Evolutionary conservation across 1,140 invertebrate species (phyloP), one percentile per base, ranked within the genome.

Genomic region (Galleria mellonella): DNA sequence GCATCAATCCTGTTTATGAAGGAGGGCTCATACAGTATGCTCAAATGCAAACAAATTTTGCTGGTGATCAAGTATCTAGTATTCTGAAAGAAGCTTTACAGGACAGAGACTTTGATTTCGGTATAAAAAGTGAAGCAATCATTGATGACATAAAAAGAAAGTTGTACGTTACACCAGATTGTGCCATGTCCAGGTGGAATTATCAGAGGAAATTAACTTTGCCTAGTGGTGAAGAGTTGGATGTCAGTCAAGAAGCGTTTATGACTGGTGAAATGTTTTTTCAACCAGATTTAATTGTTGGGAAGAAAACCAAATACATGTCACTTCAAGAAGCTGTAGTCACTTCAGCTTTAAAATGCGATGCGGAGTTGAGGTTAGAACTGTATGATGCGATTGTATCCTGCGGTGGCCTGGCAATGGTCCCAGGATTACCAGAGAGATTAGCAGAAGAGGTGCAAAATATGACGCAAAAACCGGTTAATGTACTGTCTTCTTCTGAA

Each of bases 1-100:
- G 72, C 28, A 61, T 83, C 11, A 51, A 43, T 85, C 70, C 92
- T 87, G 55, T 76, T 0, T 81, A 65, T 31, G 72, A 78, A 49
- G 78, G 76, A 2, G 65, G 72, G 4, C 33, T 66, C 4, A 50
- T 79, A 9, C 14, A 17, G 35, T 37, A 72, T 39, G 78, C 78
- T 8, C 62, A 70, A 5, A 72, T 72, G 32, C 31, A 55, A 17
- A 77, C 78, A 0, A 56, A 63, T 1, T 39, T 69, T 11, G 66
- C 68, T 9, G 72, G 66, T 2, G 14, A n/a, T 10, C 60, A 78
- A 42, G 47, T 82, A 32, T 64, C 62, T 0, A 50, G 69, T 1
- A 72, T 51, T 31, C 49, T 79, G 12, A 62, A 68, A 43, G 33
- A 57, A 6, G 32, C 39, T 5, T 38, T 79, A 5, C 5, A 39